Conservation (phyloP, 2,113 vertebrate species). For the Columba janthina region DNA sequence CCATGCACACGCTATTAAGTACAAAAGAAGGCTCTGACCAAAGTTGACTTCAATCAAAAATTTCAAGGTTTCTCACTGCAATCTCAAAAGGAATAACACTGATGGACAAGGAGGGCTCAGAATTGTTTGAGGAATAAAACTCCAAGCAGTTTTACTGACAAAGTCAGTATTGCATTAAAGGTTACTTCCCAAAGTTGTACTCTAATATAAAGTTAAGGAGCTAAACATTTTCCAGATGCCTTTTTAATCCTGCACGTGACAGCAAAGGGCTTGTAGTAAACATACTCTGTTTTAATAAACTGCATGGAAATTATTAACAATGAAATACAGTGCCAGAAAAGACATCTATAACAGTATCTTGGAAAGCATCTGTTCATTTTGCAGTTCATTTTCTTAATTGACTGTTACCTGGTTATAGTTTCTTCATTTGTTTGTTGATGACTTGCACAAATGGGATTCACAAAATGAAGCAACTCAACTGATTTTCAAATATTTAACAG, state of each 20-base stretch:
- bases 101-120: neutral
- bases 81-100: neutral
- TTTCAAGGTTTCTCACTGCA: neutral
- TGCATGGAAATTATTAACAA: neutral
- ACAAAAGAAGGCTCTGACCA: neutral
- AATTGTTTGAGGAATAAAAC: neutral
- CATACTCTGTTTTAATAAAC: neutral
- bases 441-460: neutral
- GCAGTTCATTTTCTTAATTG: neutral
- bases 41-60: neutral
- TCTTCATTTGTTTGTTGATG: neutral
- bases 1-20: fast-evolving
- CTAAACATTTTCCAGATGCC: neutral
- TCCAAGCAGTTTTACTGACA: neutral
- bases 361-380: neutral
- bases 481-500: neutral
- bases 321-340: neutral
- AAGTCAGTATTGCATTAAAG: neutral
- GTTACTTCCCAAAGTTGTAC: neutral
- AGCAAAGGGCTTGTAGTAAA: neutral
- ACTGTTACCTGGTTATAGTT: neutral
- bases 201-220: neutral
- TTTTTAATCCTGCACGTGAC: neutral
- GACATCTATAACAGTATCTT: neutral
- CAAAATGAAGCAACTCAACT: neutral